Base-by-base conservation (phyloP, 1,140 invertebrate genomes). In the Berghia stephanieae region DNA sequence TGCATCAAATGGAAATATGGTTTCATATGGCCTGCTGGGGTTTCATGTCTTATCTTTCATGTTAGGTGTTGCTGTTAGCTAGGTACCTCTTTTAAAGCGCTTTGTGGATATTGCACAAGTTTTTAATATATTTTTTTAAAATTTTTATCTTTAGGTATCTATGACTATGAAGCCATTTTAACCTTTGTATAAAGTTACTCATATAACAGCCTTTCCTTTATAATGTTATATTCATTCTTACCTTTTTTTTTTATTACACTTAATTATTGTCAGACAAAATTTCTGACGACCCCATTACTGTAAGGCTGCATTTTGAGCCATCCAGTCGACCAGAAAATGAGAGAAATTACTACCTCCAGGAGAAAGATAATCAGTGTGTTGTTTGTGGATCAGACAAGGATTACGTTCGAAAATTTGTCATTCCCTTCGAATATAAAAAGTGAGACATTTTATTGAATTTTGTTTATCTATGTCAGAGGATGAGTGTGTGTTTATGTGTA, bases 351-450 rank as follows among this genome's bases (percentile, higher is more conserved):
- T 95, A 95, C 82, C 92, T 93, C 57, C 92, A 92, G 69, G 90
- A 92, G 0, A 95, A 95, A 85, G 90, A 93, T 57, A 96, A 96
- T 88, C 91, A 92, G n/a, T 96, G 95, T 85, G 95, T 96, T 6
- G 95, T 96, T 0, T 96, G 95, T 88, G 95, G 95, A 2, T 83
- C 87, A 5, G 87, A 86, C 0, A 92, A 95, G 63, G 92, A 92
- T 0, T 95, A 93, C 81, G 92, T 94, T 44, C 90, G 94, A 3
- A 96, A 96, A 86, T 94, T 94, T 82, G 92, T 96, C 43, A 93
- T 96, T 49, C 95, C 95, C 0, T 92, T 93, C 75, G 95, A 96
- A 89, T 96, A 96, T 86, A 92, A 95, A 70, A 95, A 93, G 90
- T 89, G 78, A 81, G 82, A 67, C 31, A 8, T 40, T 27, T 18